These are phyloP conservation scores for Drosophila ananassae DNA, from an alignment of 1,140 invertebrate genomes.

Conservation along the genomic window DNA sequence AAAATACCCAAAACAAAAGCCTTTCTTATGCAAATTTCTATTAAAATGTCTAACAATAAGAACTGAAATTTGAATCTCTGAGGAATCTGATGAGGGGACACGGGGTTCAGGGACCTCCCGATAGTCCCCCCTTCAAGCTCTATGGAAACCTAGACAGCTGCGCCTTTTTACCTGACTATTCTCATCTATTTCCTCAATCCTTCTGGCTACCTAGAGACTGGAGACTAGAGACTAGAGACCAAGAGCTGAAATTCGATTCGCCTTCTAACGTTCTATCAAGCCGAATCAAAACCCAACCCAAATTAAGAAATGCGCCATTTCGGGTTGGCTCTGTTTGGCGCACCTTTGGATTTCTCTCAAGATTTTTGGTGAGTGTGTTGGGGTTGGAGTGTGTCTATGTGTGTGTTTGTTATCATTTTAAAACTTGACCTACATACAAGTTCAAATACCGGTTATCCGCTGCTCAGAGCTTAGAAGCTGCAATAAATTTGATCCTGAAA, in stretches of 20 bases:
- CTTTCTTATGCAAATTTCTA: conserved; percentile 6
- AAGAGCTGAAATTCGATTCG: conserved; percentile 23
- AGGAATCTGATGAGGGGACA: not conserved
- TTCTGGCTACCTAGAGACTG: conserved; percentile 18
- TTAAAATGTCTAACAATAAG: conserved; percentile 7
- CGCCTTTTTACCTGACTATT: conserved; percentile 51
- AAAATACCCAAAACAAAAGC: not conserved
- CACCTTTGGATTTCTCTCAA: conserved; percentile 31
- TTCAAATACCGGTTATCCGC: conserved; percentile 62
- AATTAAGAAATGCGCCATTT: conserved; percentile 68
- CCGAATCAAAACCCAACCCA: conserved; percentile 39
- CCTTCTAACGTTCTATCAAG: conserved; percentile 13
- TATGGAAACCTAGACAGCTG: conserved; percentile 22
- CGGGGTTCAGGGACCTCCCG: not conserved
- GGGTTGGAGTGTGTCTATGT: not conserved
- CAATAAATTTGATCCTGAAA: conserved; percentile 33
- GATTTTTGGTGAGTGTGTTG: not conserved
- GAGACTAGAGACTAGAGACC: not conserved
- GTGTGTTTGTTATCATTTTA: conserved; percentile 62
- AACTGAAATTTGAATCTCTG: not conserved
- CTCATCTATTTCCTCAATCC: conserved; percentile 24
- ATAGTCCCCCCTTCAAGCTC: not conserved
- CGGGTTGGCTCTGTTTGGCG: conserved; percentile 43
- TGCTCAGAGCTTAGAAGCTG: conserved; percentile 23
- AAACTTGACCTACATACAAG: conserved; percentile 74